Evolutionary conservation across 2,888 invertebrate genomes (phyloP).

Genomic region (Epistrophe grossulariae): DNA sequence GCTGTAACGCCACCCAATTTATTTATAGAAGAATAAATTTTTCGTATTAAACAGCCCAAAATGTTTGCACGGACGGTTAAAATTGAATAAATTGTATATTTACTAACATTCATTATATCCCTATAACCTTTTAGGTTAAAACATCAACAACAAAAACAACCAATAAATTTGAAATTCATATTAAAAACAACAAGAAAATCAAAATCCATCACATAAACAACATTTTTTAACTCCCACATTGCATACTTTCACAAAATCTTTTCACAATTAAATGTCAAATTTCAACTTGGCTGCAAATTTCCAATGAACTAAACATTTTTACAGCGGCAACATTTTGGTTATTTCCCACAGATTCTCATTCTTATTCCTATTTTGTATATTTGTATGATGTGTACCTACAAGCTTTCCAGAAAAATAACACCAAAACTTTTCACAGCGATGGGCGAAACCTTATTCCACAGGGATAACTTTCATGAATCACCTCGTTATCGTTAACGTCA

Average conservation of each 20-base stretch:
- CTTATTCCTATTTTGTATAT: neutral
- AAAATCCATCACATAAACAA: neutral
- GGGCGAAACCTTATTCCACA: neutral
- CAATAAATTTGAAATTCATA: neutral
- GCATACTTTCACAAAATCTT: neutral
- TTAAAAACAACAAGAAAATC: neutral
- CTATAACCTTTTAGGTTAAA: no score
- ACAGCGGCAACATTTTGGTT: neutral
- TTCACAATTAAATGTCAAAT: neutral
- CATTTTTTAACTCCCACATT: neutral
- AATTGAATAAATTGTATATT: no score
- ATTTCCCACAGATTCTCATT: neutral
- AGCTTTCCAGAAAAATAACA: neutral
- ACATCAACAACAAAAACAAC: neutral
- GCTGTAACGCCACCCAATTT: no score
- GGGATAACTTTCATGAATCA: constrained; percentile 29
- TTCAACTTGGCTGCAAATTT: neutral
- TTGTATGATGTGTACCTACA: neutral
- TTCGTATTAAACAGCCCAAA: no score
- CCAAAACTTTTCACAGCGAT: constrained; percentile 9
- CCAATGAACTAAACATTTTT: neutral
- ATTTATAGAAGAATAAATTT: no score
- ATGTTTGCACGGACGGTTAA: no score
- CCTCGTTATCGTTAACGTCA: constrained; percentile 40
- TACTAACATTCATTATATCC: no score